phyloP scores from a whole-genome alignment of 2,113 vertebrate genomes.

The Podarcis raffonei region DNA sequence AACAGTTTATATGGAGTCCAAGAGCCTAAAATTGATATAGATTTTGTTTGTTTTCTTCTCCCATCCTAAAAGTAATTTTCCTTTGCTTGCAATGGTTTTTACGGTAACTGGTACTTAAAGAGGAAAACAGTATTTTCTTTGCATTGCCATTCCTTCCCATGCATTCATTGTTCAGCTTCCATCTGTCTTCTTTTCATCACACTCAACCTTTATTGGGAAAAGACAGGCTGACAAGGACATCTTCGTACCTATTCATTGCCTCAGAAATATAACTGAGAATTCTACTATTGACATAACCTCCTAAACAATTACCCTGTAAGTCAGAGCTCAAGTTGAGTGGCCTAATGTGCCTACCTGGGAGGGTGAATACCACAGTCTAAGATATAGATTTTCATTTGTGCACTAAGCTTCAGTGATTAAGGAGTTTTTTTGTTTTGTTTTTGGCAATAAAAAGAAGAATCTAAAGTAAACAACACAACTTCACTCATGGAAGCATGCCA shows the following conservation, averaged over 20 bases:
- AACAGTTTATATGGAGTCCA: constrained; percentile 45
- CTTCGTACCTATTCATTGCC: not conserved
- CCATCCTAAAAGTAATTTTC: constrained; percentile 59
- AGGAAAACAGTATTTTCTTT: not conserved
- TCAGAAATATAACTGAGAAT: not conserved
- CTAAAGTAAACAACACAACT: not conserved
- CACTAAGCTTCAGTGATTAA: not conserved
- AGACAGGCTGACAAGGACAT: constrained; percentile 4
- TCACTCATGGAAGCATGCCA: not conserved
- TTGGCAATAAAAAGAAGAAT: not conserved
- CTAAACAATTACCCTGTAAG: constrained; percentile 1
- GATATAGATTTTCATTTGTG: not conserved
- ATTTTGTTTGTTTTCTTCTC: constrained; percentile 56
- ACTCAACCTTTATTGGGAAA: not conserved
- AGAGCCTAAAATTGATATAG: constrained; percentile 55
- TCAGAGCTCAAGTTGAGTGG: not conserved
- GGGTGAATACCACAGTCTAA: not conserved
- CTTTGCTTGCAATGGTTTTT: constrained; percentile 45
- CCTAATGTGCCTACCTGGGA: not conserved
- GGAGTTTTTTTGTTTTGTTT: not conserved
- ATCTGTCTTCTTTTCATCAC: not conserved
- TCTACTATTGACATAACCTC: not conserved
- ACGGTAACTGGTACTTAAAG: constrained; percentile 34
- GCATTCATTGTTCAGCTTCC: not conserved
- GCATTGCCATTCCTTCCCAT: not conserved